phyloP scores from a whole-genome alignment of 2,888 invertebrate species.

The Zygogramma bicolorata region DNA sequence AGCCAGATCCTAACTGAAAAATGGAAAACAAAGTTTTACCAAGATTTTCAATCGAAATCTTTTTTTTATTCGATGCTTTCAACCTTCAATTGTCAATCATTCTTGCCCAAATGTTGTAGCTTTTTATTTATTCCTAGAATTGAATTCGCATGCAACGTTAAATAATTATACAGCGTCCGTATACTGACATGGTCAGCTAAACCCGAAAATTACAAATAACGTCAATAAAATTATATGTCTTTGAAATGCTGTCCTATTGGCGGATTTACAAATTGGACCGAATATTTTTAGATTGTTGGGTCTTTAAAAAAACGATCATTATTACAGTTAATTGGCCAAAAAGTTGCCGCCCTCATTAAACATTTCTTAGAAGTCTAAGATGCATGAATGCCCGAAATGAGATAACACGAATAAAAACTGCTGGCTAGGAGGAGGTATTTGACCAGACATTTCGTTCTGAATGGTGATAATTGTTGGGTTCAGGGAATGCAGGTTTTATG shows the following conservation, averaged over 20 bases:
- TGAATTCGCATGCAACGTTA: not conserved
- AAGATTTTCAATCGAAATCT: not conserved
- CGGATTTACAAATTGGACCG: not conserved
- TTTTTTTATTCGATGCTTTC: not conserved
- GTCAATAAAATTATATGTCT: not conserved
- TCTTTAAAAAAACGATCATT: not conserved
- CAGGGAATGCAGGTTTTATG: not conserved
- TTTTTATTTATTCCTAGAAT: not conserved
- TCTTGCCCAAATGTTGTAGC: not conserved
- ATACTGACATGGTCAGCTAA: not conserved
- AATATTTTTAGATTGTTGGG: not conserved
- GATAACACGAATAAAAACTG: conserved; percentile 13
- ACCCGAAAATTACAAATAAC: not conserved
- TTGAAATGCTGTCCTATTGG: conserved; percentile 1
- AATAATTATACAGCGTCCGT: not conserved
- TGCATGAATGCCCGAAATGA: conserved; percentile 17
- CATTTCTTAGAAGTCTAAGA: conserved; percentile 13
- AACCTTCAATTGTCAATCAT: not conserved
- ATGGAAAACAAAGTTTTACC: no score
- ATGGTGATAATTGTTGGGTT: conserved; percentile 8
- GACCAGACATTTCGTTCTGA: not conserved
- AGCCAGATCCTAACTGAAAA: no score
- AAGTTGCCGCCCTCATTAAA: conserved; percentile 20
- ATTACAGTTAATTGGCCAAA: conserved; percentile 17
- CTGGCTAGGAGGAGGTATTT: not conserved